Evolutionary conservation across 1,140 invertebrate species (phyloP).

Genomic region (Acromyrmex heyeri): DNA sequence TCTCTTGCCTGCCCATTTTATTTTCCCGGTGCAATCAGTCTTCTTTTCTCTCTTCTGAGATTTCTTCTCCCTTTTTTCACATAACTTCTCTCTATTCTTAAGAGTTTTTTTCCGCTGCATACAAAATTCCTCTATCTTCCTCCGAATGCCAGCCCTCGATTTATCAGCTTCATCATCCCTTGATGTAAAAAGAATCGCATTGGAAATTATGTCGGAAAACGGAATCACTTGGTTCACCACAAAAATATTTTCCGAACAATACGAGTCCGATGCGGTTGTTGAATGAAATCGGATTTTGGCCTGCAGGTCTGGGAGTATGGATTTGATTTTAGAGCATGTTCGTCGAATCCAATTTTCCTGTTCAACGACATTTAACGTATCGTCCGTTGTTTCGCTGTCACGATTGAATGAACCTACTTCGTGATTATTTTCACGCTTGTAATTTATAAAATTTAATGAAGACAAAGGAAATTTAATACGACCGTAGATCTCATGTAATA

Average conservation of each 20-base stretch:
- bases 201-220: too few relatives aligned
- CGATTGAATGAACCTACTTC: neutral
- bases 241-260: conserved; percentile 45
- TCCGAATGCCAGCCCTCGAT: neutral
- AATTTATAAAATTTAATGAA: neutral
- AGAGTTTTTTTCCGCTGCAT: neutral
- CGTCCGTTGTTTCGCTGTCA: neutral
- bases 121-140: conserved; percentile 49
- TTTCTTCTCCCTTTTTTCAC: neutral
- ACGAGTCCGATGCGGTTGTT: neutral
- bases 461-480: neutral
- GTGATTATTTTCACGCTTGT: neutral
- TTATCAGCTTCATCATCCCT: neutral
- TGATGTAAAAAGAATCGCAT: neutral
- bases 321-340: conserved; percentile 17
- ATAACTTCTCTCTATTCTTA: neutral
- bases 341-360: conserved; percentile 25
- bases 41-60: conserved; percentile 21
- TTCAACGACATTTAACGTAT: conserved; percentile 10
- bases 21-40: neutral
- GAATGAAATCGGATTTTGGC: conserved; percentile 20
- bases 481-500: conserved; percentile 35
- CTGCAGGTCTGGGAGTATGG: neutral
- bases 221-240: neutral
- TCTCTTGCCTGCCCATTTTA: neutral